These are phyloP conservation scores for Acipenser transmontanus DNA, from an alignment of 2,797 vertebrate species.

Conservation along the genomic window DNA sequence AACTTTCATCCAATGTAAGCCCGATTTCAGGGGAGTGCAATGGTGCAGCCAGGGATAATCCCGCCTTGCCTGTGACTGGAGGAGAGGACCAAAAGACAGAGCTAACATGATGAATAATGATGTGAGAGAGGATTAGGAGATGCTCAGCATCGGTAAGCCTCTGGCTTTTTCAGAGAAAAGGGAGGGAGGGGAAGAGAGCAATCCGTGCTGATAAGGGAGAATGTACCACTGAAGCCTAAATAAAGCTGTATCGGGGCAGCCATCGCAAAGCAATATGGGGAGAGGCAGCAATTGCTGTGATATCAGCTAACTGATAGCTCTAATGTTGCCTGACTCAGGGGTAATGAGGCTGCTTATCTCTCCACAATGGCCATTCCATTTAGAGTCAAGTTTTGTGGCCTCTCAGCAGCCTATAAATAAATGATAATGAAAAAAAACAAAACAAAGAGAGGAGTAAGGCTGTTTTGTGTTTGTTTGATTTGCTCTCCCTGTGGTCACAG, in stretches of 20 bases:
- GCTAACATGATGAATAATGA: slow-evolving; percentile 14
- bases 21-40: slow-evolving; percentile 12
- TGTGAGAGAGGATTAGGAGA: slow-evolving; percentile 20
- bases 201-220: slow-evolving; percentile 19
- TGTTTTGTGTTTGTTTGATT: slow-evolving; percentile 4
- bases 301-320: slow-evolving; percentile 19
- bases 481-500: slow-evolving; percentile 7
- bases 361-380: slow-evolving; percentile 10
- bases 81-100: slow-evolving; percentile 9
- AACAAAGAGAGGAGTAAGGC: slow-evolving; percentile 1
- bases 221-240: slow-evolving; percentile 18
- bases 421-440: slow-evolving; percentile 8
- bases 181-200: slow-evolving; percentile 14
- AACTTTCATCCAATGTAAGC: background rate
- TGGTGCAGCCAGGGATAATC: slow-evolving; percentile 12
- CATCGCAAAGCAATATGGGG: slow-evolving; percentile 15
- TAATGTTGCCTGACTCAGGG: slow-evolving; percentile 17
- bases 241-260: slow-evolving; percentile 18
- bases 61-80: slow-evolving; percentile 7
- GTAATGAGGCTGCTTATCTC: slow-evolving; percentile 18
- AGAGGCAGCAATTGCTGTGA: slow-evolving; percentile 8
- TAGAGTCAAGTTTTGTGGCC: slow-evolving; percentile 12
- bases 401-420: slow-evolving; percentile 13
- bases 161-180: slow-evolving; percentile 13
- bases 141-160: slow-evolving; percentile 13